Evolutionary conservation across 2,113 vertebrate genomes (phyloP).

Genomic region (Dicrurus megarhynchus): DNA sequence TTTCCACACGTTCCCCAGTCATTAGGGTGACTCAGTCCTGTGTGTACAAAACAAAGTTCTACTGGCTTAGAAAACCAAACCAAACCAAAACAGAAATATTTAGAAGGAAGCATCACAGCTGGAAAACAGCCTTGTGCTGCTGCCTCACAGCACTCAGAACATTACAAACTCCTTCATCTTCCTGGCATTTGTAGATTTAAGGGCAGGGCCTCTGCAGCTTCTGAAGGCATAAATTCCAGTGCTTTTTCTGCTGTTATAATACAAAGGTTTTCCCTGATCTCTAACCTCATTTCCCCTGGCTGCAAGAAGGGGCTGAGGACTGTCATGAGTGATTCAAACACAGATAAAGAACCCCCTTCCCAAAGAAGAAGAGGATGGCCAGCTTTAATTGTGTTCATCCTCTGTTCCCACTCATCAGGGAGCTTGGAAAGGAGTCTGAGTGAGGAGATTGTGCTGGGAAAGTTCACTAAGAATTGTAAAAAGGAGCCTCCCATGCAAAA

Average conservation of each 20-base stretch:
- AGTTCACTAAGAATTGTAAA: neutral
- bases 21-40: neutral
- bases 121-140: neutral
- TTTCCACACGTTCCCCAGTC: neutral
- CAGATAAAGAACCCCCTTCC: neutral
- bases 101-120: neutral
- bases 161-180: neutral
- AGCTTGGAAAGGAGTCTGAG: neutral
- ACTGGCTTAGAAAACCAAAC: neutral
- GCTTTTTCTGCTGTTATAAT: neutral
- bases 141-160: neutral
- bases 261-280: neutral
- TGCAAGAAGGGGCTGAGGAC: neutral
- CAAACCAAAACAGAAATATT: neutral
- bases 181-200: neutral
- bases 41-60: neutral
- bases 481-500: neutral
- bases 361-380: neutral
- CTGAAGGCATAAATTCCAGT: neutral
- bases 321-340: neutral
- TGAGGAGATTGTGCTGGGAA: neutral
- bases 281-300: neutral
- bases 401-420: neutral
- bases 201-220: neutral
- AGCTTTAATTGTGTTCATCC: neutral